Percentiles rank a stretch among this genome's conserved stretches.
Conservation (phyloP, 2,113 vertebrate genomes). For the Mobula birostris region DNA sequence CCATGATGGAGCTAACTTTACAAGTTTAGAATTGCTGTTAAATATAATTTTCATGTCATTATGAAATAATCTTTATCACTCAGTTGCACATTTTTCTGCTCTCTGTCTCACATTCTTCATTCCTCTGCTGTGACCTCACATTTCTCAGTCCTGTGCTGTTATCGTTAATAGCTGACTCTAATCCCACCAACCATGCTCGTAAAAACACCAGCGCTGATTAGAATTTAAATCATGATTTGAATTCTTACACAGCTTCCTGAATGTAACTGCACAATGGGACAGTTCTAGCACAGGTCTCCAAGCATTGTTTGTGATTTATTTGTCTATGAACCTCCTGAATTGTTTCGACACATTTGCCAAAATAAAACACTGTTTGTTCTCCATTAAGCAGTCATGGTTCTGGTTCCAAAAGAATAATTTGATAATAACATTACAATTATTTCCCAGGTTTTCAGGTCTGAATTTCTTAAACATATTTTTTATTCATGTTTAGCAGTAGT, state of each 20-base stretch:
- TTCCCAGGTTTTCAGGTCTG: not conserved
- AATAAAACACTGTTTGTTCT: not conserved
- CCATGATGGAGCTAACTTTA: too few species aligned
- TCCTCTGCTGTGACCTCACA: not conserved
- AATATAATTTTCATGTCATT: not conserved
- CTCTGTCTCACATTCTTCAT: not conserved
- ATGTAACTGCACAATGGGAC: not conserved
- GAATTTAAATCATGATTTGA: conserved; percentile 34
- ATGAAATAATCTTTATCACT: not conserved
- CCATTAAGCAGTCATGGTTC: not conserved
- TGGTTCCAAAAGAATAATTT: not conserved
- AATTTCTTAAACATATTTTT: not conserved
- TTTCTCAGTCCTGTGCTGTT: not conserved
- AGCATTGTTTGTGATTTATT: not conserved
- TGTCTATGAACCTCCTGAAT: not conserved
- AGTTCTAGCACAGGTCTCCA: not conserved
- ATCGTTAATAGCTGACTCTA: conserved; percentile 33
- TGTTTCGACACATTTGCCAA: not conserved
- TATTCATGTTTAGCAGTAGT: not conserved
- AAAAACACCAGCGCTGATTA: not conserved
- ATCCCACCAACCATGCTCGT: not conserved
- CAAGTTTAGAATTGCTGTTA: not conserved
- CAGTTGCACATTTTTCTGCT: not conserved
- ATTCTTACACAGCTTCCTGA: not conserved
- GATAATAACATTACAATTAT: not conserved